A percentile compares a stretch with the other conserved stretches of the same genome.
phyloP scores from a whole-genome alignment of 2,797 vertebrate genomes.

The Phrynocephalus forsythii region DNA sequence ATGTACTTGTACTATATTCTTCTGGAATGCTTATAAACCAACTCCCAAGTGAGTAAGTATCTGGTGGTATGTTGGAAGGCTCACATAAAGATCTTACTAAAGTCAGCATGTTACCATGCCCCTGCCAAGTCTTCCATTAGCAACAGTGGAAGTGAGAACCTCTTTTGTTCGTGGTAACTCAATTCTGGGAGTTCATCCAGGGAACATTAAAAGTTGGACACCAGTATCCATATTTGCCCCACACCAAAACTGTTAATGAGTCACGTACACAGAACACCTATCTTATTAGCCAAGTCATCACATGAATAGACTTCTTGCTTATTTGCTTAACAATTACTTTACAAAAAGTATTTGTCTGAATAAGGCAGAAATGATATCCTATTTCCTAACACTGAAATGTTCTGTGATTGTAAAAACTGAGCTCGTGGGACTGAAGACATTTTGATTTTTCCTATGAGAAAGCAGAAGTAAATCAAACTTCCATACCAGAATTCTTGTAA shows the following conservation, averaged over 20 bases:
- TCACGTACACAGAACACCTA: constrained; percentile 26
- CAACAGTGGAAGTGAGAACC: constrained; percentile 3
- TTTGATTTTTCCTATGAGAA: background rate
- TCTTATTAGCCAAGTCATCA: background rate
- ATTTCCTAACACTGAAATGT: background rate
- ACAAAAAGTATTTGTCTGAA: background rate
- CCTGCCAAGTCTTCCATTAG: constrained; percentile 38
- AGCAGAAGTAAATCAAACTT: background rate
- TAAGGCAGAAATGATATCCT: background rate
- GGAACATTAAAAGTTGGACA: constrained; percentile 13
- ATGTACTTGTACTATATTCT: background rate
- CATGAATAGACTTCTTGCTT: background rate
- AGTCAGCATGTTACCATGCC: background rate
- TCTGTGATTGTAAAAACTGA: background rate
- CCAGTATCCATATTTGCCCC: constrained; percentile 16
- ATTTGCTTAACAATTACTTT: background rate
- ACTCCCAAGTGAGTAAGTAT: background rate
- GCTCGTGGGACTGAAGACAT: background rate
- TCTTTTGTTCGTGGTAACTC: constrained; percentile 10
- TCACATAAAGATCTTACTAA: constrained; percentile 12
- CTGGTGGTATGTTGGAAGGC: background rate
- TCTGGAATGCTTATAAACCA: constrained; percentile 13
- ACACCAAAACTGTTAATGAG: constrained; percentile 21
- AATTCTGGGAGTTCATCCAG: constrained; percentile 9
- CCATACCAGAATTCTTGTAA: background rate